Base-by-base conservation (phyloP, 2,888 invertebrate species). In the Sympetrum striolatum region DNA sequence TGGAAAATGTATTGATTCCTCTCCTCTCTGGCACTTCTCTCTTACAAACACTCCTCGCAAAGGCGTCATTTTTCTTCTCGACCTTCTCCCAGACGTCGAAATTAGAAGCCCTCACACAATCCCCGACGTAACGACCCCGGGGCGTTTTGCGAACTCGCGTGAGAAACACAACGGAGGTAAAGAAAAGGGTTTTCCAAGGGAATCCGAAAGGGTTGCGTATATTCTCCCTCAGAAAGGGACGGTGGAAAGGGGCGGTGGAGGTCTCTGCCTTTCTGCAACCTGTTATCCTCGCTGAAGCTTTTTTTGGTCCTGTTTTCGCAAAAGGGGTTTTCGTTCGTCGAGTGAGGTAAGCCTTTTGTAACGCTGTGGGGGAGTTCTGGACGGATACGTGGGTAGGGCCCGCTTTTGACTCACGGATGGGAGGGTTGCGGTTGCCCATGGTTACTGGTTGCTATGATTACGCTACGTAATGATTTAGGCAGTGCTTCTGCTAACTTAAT, bases 261-360 rank as follows among this genome's bases (percentile, higher is more conserved):
- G 73, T 8, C 14, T 15, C 14, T 1, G 35, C 48, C 39, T 48
- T 81, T 44, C 44, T 12, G 82, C 82, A 82, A 82, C 82, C 82
- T 82, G 82, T 82, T 82, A 48, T 25, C 58, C 58, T 10, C 86
- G 31, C 60, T 22, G 22, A 37, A 12, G 53, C 25, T 12, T 25
- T 73, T 73, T 73, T 73, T 15, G 73, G 31, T n/a, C 86, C 60
- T 60, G 86, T 39, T 64, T 39, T 60, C 86, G 86, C 64, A 60
- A 60, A 86, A 64, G 86, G 86, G 86, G 60, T 64, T 60, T 58
- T 37, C 37, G 53, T 31, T 37, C 86, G 60, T 25, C 22, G 60
- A 86, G 86, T 86, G 86, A 86, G 86, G 86, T 86, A 86, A 86
- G 86, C n/a, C 86, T 37, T 86, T 86, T 86, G 86, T 35, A 39